Evolutionary conservation across 2,888 invertebrate genomes (phyloP).

Genomic region (Drosophila kokeensis): DNA sequence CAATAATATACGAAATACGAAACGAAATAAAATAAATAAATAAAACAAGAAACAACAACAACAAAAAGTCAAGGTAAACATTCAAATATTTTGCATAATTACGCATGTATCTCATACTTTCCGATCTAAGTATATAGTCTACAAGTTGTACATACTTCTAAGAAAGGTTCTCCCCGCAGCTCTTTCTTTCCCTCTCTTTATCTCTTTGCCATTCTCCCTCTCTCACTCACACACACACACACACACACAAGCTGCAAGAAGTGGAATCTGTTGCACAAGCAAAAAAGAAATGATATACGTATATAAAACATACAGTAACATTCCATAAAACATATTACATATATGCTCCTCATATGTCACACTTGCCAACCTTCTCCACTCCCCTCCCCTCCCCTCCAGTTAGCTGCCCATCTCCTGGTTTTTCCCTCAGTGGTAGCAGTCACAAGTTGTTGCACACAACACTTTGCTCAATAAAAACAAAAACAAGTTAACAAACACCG

Average conservation of each 20-base stretch:
- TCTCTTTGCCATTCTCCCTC: not conserved
- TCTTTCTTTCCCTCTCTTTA: constrained; percentile 10
- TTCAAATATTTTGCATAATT: constrained; percentile 57
- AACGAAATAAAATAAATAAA: not conserved
- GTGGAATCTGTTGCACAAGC: constrained; percentile 33
- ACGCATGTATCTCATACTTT: constrained; percentile 13
- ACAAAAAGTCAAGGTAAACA: constrained; percentile 16
- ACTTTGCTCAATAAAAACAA: constrained; percentile 29
- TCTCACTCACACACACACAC: constrained; percentile 15
- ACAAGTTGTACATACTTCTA: constrained; percentile 39
- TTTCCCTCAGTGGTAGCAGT: constrained; percentile 12
- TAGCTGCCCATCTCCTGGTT: not conserved
- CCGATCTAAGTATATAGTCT: constrained; percentile 9
- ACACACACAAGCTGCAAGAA: constrained; percentile 2
- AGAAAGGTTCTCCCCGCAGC: constrained; percentile 8
- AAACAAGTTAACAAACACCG: constrained; percentile 50
- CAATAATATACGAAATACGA: constrained; percentile 1
- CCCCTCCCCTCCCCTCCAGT: not conserved
- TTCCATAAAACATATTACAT: constrained; percentile 45
- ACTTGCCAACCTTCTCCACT: not conserved
- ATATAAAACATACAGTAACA: constrained; percentile 31
- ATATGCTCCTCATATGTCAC: not conserved
- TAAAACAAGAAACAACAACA: constrained; percentile 3
- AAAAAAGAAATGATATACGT: constrained; percentile 11
- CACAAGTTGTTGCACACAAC: constrained; percentile 31